Percentiles rank a stretch among this genome's conserved stretches.
phyloP scores from a whole-genome alignment of 2,888 invertebrate genomes.

The Drosophila villosipedis region DNA sequence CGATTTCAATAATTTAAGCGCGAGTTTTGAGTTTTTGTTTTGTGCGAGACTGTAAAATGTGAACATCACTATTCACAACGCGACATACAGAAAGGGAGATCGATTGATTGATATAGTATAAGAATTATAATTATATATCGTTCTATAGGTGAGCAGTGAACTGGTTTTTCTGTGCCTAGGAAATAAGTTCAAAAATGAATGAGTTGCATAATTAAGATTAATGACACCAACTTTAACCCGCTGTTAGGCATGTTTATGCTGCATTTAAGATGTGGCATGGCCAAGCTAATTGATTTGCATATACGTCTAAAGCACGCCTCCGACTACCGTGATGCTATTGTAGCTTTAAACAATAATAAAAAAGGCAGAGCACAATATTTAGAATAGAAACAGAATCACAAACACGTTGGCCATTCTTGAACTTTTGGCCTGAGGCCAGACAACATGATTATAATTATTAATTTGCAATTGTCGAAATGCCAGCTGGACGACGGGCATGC shows the following conservation, averaged over 20 bases:
- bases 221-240: slow-evolving; percentile 30
- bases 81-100: neutral
- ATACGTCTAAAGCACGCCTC: slow-evolving; percentile 34
- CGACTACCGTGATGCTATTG: slow-evolving; percentile 40
- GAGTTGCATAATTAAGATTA: slow-evolving; percentile 55
- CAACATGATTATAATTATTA: slow-evolving; percentile 57
- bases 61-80: slow-evolving; percentile 39
- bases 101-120: slow-evolving; percentile 42
- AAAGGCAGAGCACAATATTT: neutral
- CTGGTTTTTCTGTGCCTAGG: slow-evolving; percentile 62
- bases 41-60: slow-evolving; percentile 44
- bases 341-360: slow-evolving; percentile 3
- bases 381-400: slow-evolving; percentile 15
- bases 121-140: slow-evolving; percentile 6
- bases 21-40: slow-evolving; percentile 30
- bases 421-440: slow-evolving; percentile 42
- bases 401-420: slow-evolving; percentile 51
- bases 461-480: slow-evolving; percentile 66
- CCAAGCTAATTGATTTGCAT: slow-evolving; percentile 54
- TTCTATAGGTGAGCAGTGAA: slow-evolving; percentile 39
- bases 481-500: slow-evolving; percentile 35
- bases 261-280: slow-evolving; percentile 38
- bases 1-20: slow-evolving; percentile 34
- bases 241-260: slow-evolving; percentile 29
- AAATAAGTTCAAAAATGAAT: slow-evolving; percentile 38